Base-by-base conservation (phyloP, 2,797 vertebrate genomes). In the Euthynnus affinis region DNA sequence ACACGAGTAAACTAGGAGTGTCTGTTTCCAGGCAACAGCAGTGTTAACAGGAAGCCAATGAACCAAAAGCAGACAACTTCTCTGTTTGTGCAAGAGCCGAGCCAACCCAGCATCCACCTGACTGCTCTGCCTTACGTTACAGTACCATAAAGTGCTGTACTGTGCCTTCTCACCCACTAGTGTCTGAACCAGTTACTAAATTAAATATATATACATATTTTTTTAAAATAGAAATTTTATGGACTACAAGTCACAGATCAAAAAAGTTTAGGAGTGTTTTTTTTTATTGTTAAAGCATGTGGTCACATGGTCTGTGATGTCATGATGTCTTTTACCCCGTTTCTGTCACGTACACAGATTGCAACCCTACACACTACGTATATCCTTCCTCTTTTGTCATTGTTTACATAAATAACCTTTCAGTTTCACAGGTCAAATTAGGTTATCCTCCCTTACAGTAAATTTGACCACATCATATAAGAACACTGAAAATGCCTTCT, bases 301-400 rank as follows among this genome's bases (percentile, higher is more conserved):
- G 18, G 56, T 92, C 89, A 92, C 87, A 75, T 91, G 87, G 29
- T 70, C 29, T 78, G 75, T 79, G 57, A 69, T 77, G 63, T 76
- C 65, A 72, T 18, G 9, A 69, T 60, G 32, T 55, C 55, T 71
- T 61, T 22, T 62, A 80, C 48, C 2, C 3, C 61, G 90, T 92
- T 93, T 1, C 3, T 61, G 90, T 92, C 93, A 94, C 91, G 87
- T 88, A 93, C 81, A 64, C 89, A 81, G 48, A 75, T 34, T 74
- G 75, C 70, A 10, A 20, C 44, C 32, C 44, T 44, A n/a, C 27
- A 4, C 22, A 17, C 34, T 18, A 32, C 5, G 29, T 32, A 29
- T 8, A 63, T 69, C 46, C 89, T 90, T 90, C 85, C 88, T 82
- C 55, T 62, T 37, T 23, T 62, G 17, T 67, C 48, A 69, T 81